Evolutionary conservation across 2,888 invertebrate species (phyloP).

Genomic region (Podabrus alpinus): DNA sequence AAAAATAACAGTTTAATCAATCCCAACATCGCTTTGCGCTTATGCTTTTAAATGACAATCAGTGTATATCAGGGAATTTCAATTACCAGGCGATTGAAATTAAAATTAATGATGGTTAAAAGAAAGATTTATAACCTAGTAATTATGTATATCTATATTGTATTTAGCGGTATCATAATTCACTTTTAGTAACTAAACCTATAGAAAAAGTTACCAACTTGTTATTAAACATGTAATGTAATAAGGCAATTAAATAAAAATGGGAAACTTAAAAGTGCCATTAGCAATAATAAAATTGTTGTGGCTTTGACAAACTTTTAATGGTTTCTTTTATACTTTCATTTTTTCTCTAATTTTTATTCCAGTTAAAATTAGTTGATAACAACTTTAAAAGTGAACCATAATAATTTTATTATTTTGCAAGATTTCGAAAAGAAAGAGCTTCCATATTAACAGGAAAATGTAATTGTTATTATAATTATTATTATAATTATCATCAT

Average conservation of each 20-base stretch:
- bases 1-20: constrained; percentile 35
- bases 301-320: constrained; percentile 29
- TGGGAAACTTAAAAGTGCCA: constrained; percentile 22
- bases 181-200: constrained; percentile 14
- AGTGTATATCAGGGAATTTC: constrained; percentile 42
- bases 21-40: constrained; percentile 29
- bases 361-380: constrained; percentile 25
- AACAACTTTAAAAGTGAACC: constrained; percentile 20
- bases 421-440: constrained; percentile 12
- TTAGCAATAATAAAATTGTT: constrained; percentile 24
- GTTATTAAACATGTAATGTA: constrained; percentile 14
- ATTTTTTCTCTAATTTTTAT: constrained; percentile 28
- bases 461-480: background rate
- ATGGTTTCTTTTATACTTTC: constrained; percentile 25
- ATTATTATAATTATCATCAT: background rate
- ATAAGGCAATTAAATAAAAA: constrained; percentile 14
- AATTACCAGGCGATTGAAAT: constrained; percentile 44
- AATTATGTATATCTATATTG: constrained; percentile 24
- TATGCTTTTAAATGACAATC: constrained; percentile 38
- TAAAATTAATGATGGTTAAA: constrained; percentile 42
- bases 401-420: constrained; percentile 16
- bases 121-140: constrained; percentile 28
- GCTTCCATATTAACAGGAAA: background rate
- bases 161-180: constrained; percentile 22
- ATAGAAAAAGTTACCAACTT: constrained; percentile 9